Conservation (phyloP, 2,113 vertebrate species). For the Dasyornis broadbenti region DNA sequence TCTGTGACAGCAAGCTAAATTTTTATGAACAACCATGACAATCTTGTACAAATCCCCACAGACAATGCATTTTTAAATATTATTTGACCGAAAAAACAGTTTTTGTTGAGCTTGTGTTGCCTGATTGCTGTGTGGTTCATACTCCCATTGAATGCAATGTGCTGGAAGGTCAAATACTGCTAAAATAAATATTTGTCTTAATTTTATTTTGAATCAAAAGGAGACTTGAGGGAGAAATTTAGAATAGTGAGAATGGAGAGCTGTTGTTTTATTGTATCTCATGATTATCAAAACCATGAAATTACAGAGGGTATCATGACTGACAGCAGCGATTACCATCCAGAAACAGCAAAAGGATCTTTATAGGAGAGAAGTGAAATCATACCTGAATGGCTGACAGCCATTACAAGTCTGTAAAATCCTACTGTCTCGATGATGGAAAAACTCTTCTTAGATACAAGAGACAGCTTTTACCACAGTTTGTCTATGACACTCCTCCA, state of each 20-base stretch:
- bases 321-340: not conserved
- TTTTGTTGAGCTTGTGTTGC: not conserved
- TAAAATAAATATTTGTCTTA: not conserved
- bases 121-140: not conserved
- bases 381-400: not conserved
- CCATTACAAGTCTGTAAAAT: not conserved
- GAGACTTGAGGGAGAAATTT: not conserved
- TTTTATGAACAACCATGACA: not conserved
- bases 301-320: not conserved
- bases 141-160: not conserved
- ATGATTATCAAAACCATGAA: not conserved
- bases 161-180: not conserved
- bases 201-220: not conserved
- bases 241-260: not conserved
- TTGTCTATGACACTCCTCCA: not conserved
- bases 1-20: not conserved
- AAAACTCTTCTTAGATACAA: not conserved
- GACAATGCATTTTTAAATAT: not conserved
- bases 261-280: not conserved
- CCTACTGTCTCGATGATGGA: not conserved
- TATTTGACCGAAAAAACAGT: not conserved
- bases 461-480: not conserved
- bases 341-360: not conserved
- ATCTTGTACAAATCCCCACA: not conserved
- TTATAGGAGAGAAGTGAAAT: not conserved